Conservation (phyloP, 2,888 invertebrate species). For the Chloroclysta siterata region DNA sequence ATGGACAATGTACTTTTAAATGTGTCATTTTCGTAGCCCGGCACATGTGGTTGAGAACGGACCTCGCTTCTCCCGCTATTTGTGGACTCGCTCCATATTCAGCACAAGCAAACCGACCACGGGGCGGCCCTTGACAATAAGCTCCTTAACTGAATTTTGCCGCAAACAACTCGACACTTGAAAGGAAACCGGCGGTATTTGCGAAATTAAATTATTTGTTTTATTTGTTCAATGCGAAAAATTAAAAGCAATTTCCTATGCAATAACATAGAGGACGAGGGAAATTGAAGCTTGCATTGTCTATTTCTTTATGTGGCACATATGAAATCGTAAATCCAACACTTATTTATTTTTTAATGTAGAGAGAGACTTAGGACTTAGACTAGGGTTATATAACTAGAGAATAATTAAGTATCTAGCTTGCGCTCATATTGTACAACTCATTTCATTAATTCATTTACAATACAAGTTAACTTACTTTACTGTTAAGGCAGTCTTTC, state of each 20-base stretch:
- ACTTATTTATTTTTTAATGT: too few species aligned
- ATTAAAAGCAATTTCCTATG: slow-evolving; percentile 61
- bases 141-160: slow-evolving; percentile 58
- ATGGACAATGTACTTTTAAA: slow-evolving; percentile 52
- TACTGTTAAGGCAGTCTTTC: too few species aligned
- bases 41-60: slow-evolving; percentile 60
- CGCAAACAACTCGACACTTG: slow-evolving; percentile 35
- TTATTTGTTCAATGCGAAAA: slow-evolving; percentile 59
- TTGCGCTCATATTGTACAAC: too few species aligned
- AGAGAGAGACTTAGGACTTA: too few species aligned
- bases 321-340: slow-evolving; percentile 7
- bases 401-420: too few species aligned
- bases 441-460: too few species aligned
- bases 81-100: slow-evolving; percentile 57
- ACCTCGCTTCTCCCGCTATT: slow-evolving; percentile 50
- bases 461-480: too few species aligned
- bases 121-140: slow-evolving; percentile 58
- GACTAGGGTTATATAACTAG: too few species aligned
- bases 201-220: slow-evolving; percentile 53
- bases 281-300: slow-evolving; percentile 50
- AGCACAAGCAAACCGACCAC: slow-evolving; percentile 49
- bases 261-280: slow-evolving; percentile 50
- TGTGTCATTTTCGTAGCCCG: slow-evolving; percentile 58
- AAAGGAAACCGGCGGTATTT: slow-evolving; percentile 36
- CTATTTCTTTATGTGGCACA: slow-evolving; percentile 40